Conservation (phyloP, 2,113 vertebrate genomes). For the Progne subis region DNA sequence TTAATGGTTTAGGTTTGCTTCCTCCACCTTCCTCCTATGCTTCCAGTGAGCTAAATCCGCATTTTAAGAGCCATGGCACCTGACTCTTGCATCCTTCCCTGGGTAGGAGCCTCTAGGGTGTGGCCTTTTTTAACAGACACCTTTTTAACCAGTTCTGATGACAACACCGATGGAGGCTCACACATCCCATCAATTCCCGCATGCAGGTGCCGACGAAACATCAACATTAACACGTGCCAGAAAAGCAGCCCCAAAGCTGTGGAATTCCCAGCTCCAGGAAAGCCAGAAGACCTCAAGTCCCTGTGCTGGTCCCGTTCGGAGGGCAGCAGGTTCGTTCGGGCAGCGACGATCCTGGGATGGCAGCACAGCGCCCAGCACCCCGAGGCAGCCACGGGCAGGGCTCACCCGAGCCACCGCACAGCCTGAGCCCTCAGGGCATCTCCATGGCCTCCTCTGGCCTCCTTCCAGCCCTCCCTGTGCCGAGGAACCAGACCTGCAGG, state of each 20-base stretch:
- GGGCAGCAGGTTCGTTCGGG: no score
- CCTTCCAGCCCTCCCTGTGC: background rate
- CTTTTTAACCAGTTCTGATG: background rate
- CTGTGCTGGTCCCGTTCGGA: background rate
- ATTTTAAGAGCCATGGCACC: background rate
- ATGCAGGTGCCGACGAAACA: accelerated
- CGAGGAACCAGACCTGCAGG: background rate
- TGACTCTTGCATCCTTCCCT: background rate
- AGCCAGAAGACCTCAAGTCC: background rate
- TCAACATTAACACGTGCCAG: background rate
- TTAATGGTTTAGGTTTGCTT: background rate
- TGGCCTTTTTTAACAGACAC: background rate
- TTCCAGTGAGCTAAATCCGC: background rate
- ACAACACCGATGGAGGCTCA: accelerated
- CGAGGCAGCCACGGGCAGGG: background rate
- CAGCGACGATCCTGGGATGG: background rate
- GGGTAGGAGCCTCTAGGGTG: background rate
- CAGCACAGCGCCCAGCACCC: background rate
- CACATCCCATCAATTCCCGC: background rate
- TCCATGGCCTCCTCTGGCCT: background rate
- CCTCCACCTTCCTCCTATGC: background rate
- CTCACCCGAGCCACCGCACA: no score
- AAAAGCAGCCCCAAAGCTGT: background rate
- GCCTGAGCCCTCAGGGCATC: background rate
- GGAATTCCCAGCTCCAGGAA: background rate